Evolutionary conservation across 1,140 invertebrate genomes (phyloP).

Genomic region (Pogonognathellus flavescens): DNA sequence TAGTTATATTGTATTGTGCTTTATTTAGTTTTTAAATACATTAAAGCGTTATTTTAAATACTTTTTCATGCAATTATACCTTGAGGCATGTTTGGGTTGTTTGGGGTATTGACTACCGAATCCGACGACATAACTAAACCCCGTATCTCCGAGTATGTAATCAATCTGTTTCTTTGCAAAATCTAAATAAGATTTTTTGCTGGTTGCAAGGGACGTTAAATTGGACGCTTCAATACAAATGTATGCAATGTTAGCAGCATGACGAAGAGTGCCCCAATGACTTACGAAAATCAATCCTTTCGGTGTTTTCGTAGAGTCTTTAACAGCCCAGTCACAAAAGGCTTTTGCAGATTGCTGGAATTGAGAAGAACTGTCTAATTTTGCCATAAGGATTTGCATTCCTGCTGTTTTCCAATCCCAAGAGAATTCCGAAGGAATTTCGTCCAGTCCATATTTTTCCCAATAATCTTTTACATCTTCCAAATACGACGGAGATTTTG

Average conservation of each 20-base stretch:
- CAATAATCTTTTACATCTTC: conserved; percentile 73
- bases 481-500: conserved; percentile 73
- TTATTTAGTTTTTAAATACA: too few relatives aligned
- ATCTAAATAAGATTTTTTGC: conserved; percentile 57
- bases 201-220: conserved; percentile 66
- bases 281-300: conserved; percentile 75
- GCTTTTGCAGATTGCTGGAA: conserved; percentile 66
- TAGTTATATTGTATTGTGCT: too few relatives aligned
- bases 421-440: conserved; percentile 73
- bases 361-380: conserved; percentile 66
- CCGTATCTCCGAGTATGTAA: conserved; percentile 69
- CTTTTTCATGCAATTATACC: not conserved
- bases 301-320: conserved; percentile 73
- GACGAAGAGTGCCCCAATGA: conserved; percentile 74
- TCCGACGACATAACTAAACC: conserved; percentile 70
- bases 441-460: conserved; percentile 72
- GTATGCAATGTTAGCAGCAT: conserved; percentile 76
- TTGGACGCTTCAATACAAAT: conserved; percentile 73
- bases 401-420: conserved; percentile 77
- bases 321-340: conserved; percentile 67
- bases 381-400: conserved; percentile 61
- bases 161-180: conserved; percentile 70
- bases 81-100: conserved; percentile 25
- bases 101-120: conserved; percentile 69
- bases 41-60: not conserved